Evolutionary conservation across 2,797 vertebrate genomes (phyloP), one percentile per base, ranked within the genome.

Genomic region (Cynodonichthys magdalenae): DNA sequence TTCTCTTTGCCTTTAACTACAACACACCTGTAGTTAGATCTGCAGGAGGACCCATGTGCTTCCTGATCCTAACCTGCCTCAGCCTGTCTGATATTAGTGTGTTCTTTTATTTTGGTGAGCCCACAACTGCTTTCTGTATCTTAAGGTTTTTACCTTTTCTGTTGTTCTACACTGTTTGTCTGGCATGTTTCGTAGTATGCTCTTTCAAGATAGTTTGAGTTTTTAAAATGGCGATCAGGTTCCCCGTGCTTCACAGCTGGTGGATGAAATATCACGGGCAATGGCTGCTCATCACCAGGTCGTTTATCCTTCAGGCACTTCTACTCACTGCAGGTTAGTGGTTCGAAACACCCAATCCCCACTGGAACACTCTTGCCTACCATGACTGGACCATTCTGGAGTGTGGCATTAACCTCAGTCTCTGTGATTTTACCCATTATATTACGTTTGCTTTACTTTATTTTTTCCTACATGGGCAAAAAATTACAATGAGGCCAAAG

Each of bases 401-500:
- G 11, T 96, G 95, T 75, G 61, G 64, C 0, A 1, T 11, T 24
- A 60, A 59, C 20, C 31, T 31, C 31, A 31, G 17, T 71, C 2
- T 24, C 84, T 18, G 9, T 61, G 0, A 0, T 63, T 34, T 52
- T 90, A 15, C 52, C 82, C 10, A 0, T 14, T 7, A 59, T 7
- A 6, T 34, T 90, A 61, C 55, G 58, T 6, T 51, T 2, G 2
- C 70, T 90, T 14, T 94, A 95, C 82, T 96, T 96, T 20, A 58
- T 69, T 54, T 93, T 95, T 80, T 95, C 94, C 69, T 97, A 95
- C 82, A 89, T 94, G 90, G 95, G 94, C 27, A 95, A 95, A 94
- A 76, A 94, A 94, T 79, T 96, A 97, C 81, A 96, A 92, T 0
- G 96, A 97, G 67, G 94, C 95, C 61, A 96, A 95, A 83, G 88